Percentiles rank a stretch among this genome's conserved stretches.
Conservation (phyloP, 2,113 vertebrate genomes). For the Labeo catla region DNA sequence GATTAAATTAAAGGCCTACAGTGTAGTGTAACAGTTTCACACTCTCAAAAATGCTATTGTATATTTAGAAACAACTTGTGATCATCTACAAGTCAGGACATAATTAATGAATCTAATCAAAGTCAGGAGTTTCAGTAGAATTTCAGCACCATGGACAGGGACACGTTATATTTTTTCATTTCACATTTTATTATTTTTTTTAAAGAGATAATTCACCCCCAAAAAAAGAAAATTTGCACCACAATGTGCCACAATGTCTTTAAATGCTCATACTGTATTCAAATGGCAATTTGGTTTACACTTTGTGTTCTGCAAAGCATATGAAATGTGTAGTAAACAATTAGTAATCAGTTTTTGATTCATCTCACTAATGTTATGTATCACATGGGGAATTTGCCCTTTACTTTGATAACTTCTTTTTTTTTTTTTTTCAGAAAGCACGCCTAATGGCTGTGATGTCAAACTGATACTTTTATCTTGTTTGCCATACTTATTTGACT, state of each 20-base stretch:
- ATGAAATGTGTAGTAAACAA: no score
- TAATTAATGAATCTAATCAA: no score
- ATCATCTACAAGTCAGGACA: no score
- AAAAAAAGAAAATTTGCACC: no score
- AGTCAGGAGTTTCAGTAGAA: not conserved
- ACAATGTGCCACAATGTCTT: not conserved
- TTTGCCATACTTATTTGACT: not conserved
- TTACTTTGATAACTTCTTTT: not conserved
- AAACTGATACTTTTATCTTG: not conserved
- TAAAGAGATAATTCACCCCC: not conserved
- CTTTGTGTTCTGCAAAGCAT: no score
- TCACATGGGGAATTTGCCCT: not conserved
- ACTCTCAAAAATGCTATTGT: no score
- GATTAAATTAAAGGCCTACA: no score
- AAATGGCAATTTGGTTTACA: not conserved
- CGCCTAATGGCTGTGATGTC: not conserved
- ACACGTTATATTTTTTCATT: not conserved
- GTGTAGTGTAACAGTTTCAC: no score
- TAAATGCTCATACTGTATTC: not conserved
- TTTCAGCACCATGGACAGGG: slow-evolving; percentile 14
- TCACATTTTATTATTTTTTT: not conserved
- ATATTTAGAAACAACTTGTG: not conserved
- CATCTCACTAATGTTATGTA: not conserved
- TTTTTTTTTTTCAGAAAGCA: not conserved
- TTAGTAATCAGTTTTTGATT: no score